phyloP scores from a whole-genome alignment of 1,140 invertebrate species.

The Habropoda laboriosa region DNA sequence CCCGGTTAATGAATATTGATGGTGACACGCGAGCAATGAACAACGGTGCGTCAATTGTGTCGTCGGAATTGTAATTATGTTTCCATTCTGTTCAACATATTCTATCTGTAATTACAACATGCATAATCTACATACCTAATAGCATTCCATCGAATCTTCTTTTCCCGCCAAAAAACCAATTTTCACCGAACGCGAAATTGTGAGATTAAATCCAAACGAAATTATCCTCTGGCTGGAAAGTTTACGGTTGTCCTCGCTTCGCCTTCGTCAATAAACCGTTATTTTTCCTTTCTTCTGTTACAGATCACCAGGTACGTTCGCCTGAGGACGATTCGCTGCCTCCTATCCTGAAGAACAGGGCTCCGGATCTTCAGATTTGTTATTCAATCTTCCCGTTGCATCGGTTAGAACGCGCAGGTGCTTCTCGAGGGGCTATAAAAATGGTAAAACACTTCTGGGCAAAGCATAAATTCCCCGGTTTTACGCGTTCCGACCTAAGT shows the following conservation, averaged over 20 bases:
- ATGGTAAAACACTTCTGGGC: conserved; percentile 35
- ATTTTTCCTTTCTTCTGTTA: conserved; percentile 33
- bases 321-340: conserved; percentile 1
- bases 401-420: conserved; percentile 31
- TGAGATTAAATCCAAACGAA: neutral
- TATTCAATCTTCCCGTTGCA: conserved; percentile 29
- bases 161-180: no score
- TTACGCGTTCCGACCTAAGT: neutral
- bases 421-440: conserved; percentile 28
- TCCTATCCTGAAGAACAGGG: neutral
- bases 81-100: neutral
- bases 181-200: neutral
- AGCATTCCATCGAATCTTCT: no score
- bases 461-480: conserved; percentile 41
- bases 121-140: neutral
- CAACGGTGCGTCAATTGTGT: conserved; percentile 3
- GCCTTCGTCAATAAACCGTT: no score
- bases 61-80: conserved; percentile 13
- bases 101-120: neutral
- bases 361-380: neutral
- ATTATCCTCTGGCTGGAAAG: neutral
- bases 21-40: neutral
- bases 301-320: conserved; percentile 24
- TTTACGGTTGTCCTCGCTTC: neutral
- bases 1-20: conserved; percentile 25